Conservation (phyloP, 2,113 vertebrate genomes). For the Heloderma charlesbogerti region DNA sequence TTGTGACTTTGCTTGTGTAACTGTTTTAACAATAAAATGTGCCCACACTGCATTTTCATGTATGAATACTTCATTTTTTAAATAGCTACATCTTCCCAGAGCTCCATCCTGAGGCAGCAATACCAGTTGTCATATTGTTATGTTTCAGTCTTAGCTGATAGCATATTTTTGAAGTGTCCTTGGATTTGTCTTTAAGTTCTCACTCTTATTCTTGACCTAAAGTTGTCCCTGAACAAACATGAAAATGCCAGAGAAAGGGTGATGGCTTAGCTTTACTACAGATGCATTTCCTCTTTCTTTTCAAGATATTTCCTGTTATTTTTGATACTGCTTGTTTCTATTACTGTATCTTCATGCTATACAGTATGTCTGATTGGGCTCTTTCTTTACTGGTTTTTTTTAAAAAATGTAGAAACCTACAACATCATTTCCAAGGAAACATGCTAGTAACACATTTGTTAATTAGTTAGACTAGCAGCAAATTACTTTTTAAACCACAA, state of each 20-base stretch:
- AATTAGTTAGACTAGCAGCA: background rate
- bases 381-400: background rate
- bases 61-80: slow-evolving; percentile 53
- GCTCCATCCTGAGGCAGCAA: slow-evolving; percentile 66
- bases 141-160: slow-evolving; percentile 67
- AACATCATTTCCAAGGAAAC: background rate
- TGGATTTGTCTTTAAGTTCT: slow-evolving; percentile 65
- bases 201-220: slow-evolving; percentile 38
- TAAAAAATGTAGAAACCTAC: background rate
- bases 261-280: slow-evolving; percentile 14
- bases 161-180: slow-evolving; percentile 69
- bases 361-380: background rate
- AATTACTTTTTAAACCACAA: slow-evolving; percentile 1
- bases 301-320: background rate
- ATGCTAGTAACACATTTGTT: background rate
- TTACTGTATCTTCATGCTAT: background rate
- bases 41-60: slow-evolving; percentile 45
- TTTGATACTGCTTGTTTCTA: background rate
- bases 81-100: slow-evolving; percentile 51
- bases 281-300: slow-evolving; percentile 23
- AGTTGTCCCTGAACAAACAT: slow-evolving; percentile 58
- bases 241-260: slow-evolving; percentile 35
- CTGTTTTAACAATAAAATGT: slow-evolving; percentile 61
- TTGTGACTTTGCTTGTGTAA: slow-evolving; percentile 51
- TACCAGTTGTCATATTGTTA: slow-evolving; percentile 63